Evolutionary conservation across 2,797 vertebrate species (phyloP), one percentile per base, ranked within the genome.

Genomic region (Gymnothorax reevesii): DNA sequence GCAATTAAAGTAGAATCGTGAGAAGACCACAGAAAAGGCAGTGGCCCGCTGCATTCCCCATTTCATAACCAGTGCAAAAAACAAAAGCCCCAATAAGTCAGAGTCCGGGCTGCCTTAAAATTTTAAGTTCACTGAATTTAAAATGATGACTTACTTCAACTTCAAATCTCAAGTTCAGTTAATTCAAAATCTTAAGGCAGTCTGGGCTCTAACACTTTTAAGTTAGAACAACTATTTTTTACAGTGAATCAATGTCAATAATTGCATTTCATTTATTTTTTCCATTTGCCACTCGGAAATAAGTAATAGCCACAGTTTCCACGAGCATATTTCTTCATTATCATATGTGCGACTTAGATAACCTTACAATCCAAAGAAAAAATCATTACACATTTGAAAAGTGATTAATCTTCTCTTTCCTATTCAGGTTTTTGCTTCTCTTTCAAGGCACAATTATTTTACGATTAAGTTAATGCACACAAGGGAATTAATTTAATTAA

Each of bases 1-100:
- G 27, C 8, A 54, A 66, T 69, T 84, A 54, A 55, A 84, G 62
- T 69, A 66, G 22, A 84, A 69, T 22, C 60, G 62, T 84, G 83
- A 42, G 33, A 66, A 62, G 60, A 84, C 33, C 42, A 2, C 27
- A 27, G 49, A 69, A n/a, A 66, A 52, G 49, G 49, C 83, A 71
- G 33, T 42, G 33, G 9, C 15, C 57, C 8, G 8, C 66, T 13
- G 25, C 17, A 55, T 77, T 27, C 20, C 4, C 5, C 42, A 57
- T n/a, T 84, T 20, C 27, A 84, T 20, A 13, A 84, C 12, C 69
- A 52, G 17, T 75, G 20, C 49, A 77, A 42, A 42, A 42, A 42
- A 42, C 1, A 42, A 42, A 42, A 42, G n/a, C n/a, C n/a, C 33
- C 33, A 42, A 42, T 42, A 42, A 42, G 33, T 42, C 1, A 42